Evolutionary conservation across 1,140 invertebrate species (phyloP), one percentile per base, ranked within the genome.

Genomic region (Aphis craccivora): DNA sequence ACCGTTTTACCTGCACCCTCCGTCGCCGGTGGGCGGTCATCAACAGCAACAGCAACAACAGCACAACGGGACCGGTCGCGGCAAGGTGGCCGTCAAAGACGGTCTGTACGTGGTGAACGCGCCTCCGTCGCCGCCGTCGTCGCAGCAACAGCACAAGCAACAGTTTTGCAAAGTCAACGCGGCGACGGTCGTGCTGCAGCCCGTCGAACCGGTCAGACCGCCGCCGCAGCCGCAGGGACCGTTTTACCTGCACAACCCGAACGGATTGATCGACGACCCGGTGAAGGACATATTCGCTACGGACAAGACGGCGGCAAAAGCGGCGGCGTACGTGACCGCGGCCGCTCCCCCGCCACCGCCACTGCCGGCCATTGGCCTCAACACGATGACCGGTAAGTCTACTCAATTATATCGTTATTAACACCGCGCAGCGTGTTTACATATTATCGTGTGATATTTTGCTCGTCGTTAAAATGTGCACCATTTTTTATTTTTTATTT

Each of bases 171-270:
- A 86, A 83, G n/a, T 37, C 35, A n/a, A 22, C 60, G 25, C 43
- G 9, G 8, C 90, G 25, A 18, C 90, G 40, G 60, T 37, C 40
- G 53, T 55, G 25, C 22, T 55, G 18, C 25, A 51, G 11, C 22
- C 90, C 91, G 88, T 45, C 91, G 55, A 90, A 37, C 88, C 88
- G n/a, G 86, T 48, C 86, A 87, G n/a, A 48, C 30, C 25, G n/a
- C 30, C 25, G n/a, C 40, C 48, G 81, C 93, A 55, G 88, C 84
- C 60, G 91, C 96, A 96, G 37, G 97, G 97, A 94, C 97, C 98
- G 18, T 98, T 98, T 95, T 98, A 98, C 94, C 95, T 98, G 55
- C 98, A 98, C 95, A 97, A 97, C 94, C 97, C 96, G 48, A 97
- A 96, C 95, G 97, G 98, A 96, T 89, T 94, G 40, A 81, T 97